Base-by-base conservation (phyloP, 2,797 vertebrate genomes). In the Phataginus tetradactyla region DNA sequence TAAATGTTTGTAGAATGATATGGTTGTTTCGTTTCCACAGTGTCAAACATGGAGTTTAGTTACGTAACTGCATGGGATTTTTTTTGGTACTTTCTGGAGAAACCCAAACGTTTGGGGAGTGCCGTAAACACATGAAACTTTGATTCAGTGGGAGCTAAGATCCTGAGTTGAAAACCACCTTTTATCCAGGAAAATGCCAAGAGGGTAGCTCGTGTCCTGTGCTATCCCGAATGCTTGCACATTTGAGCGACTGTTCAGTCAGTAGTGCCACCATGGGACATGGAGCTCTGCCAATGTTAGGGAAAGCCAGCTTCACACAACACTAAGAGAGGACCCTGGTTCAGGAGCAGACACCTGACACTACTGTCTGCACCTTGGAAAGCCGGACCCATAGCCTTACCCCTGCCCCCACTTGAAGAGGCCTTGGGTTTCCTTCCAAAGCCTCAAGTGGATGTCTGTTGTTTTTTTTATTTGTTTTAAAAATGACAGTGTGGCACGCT, bases 231-330 rank as follows among this genome's bases (percentile, higher is more conserved):
- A 55, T 29, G 37, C 29, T 21, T 32, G 57, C 37, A 42, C 0
- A 0, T 27, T 11, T 42, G 42, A 75, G 18, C 3, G 51, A 23
- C 23, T 49, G 15, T 14, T 53, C 45, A 15, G 45, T n/a, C 32
- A 10, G 17, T 8, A 29, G 64, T n/a, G 10, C 29, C n/a, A 27
- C 84, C 45, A 14, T 3, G 21, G 78, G 32, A 68, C 45, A 51
- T 0, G 0, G 79, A n/a, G 42, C 55, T 42, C 1, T 0, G 15
- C 32, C 14, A 17, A 29, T 1, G 32, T 66, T 20, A 71, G 34
- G 39, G 61, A 75, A 10, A 91, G 64, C 45, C 23, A 42, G 17
- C 14, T 9, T 85, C n/a, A 0, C 1, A 45, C 1, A 11, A 5
- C 1, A 7, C 71, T 53, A 12, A 9, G 34, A 61, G 71, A 61